Base-by-base conservation (phyloP, 2,888 invertebrate genomes). In the Drosophila quinaria region DNA sequence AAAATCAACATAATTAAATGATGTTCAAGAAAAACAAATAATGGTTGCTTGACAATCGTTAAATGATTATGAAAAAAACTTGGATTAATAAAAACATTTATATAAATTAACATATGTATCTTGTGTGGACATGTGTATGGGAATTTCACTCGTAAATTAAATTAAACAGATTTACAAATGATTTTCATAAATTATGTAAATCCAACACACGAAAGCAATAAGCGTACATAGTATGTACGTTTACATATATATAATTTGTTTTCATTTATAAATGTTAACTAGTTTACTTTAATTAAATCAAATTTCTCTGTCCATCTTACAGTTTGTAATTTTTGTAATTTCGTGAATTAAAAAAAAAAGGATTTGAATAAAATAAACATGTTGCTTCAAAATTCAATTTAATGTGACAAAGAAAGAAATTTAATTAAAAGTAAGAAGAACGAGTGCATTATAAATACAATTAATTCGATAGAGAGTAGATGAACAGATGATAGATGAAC, bases 1-100 rank as follows among this genome's bases (percentile, higher is more conserved):
- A 64, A 75, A 87, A 85, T 78, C 72, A 87, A 75, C 80, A 84
- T 73, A 87, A 80, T 87, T 80, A 62, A 80, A 87, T 85, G 68
- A 66, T 69, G 56, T 55, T 44, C 25, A 44, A 31, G 17, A 44
- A 56, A 56, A 60, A 41, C 33, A 49, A 70, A 67, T 60, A 52
- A 74, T 61, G 50, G 35, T 39, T 56, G 46, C 44, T 58, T 60
- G 50, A 55, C 56, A 44, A 71, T 68, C 39, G 60, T 42, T 70
- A 61, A 50, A 35, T 35, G 52, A n/a, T n/a, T 13, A 11, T 25
- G 39, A 49, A 49, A 56, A 79, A 55, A 50, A 39, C 29, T 33
- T 41, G 49, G 52, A 59, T 66, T 55, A 58, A 41, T 39, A 66
- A 80, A 58, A 82, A 64, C 52, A 76, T 74, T 62, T 71, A 42